Base-by-base conservation (phyloP, 2,797 vertebrate genomes). In the Vipera latastei region DNA sequence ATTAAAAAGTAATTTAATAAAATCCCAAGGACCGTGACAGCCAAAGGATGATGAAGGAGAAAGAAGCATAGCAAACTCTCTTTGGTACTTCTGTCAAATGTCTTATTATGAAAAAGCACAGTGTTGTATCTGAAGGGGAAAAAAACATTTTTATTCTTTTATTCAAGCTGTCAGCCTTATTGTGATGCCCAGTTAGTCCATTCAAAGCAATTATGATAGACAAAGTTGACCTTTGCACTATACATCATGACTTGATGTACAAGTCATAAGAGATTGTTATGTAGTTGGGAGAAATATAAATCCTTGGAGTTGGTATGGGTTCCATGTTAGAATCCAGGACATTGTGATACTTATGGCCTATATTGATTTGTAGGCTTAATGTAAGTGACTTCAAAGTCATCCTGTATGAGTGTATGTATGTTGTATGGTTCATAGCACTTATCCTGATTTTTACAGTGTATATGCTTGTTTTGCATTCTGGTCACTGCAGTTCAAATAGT, bases 1-100 rank as follows among this genome's bases (percentile, higher is more conserved):
- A 56, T 94, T 91, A 94, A 97, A 92, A 88, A 86, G 56, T 25
- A 63, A 48, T 94, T 92, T 93, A 60, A 88, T 93, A 93, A 94
- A 95, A 93, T 86, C 18, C 60, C 89, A 93, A 88, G 93, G 89
- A 91, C 73, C 59, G 44, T 90, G 87, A 61, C 4, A 60, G 25
- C 48, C 28, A 25, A 38, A 86, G 32, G 0, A 93, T 22, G 89
- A 48, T 38, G 44, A 55, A 48, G 61, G 51, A 88, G 48, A 91
- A 86, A 93, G 89, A 48, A 85, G 6, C 14, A 26, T 7, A 88
- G 9, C 6, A 1, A 32, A 63, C 9, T 48, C 26, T 91, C 65
- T 90, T 86, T 57, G 26, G 63, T 60, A 6, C 55, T 91, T 91
- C 26, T 3, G 22, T 22, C 65, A 93, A 6, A 92, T n/a, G 22